Percentiles rank a stretch among this genome's conserved stretches.
Evolutionary conservation across 2,888 invertebrate species (phyloP).

Genomic region (Oasisia sp.): DNA sequence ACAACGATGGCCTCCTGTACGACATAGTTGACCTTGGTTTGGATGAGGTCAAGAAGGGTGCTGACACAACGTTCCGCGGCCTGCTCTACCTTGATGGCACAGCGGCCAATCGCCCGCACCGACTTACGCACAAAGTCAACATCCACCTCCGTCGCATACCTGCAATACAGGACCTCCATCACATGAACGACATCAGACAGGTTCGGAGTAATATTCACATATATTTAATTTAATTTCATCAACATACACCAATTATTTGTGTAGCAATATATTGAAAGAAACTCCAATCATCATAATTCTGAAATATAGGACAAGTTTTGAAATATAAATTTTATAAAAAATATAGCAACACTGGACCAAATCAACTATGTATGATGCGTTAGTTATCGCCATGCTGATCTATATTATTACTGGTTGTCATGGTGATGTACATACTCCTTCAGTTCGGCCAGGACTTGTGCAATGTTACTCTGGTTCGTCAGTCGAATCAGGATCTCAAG

Average conservation of each 20-base stretch:
- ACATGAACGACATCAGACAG: not conserved
- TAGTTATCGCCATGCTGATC: not conserved
- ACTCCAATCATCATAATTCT: too few relatives aligned
- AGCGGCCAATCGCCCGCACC: constrained; percentile 96
- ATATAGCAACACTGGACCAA: not conserved
- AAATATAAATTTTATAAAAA: not conserved
- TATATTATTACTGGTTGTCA: not conserved
- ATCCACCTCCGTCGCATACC: constrained; percentile 96
- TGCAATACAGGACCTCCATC: constrained; percentile 9
- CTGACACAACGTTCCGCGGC: constrained; percentile 98
- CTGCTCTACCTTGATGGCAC: constrained; percentile 97
- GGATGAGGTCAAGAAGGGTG: constrained; percentile 95
- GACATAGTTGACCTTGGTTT: constrained; percentile 99
- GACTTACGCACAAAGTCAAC: constrained; percentile 99
- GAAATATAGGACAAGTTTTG: not conserved
- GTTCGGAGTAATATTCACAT: too few relatives aligned
- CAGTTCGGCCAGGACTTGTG: constrained; percentile 91
- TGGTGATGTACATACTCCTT: constrained; percentile 75
- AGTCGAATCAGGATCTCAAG: constrained; percentile 99
- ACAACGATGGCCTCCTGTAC: constrained; percentile 99
- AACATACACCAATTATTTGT: too few relatives aligned
- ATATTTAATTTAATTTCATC: too few relatives aligned
- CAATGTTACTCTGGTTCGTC: constrained; percentile 97
- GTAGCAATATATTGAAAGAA: too few relatives aligned
- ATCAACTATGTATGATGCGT: not conserved